phyloP scores from a whole-genome alignment of 1,140 invertebrate species.

The Asbolus verrucosus region DNA sequence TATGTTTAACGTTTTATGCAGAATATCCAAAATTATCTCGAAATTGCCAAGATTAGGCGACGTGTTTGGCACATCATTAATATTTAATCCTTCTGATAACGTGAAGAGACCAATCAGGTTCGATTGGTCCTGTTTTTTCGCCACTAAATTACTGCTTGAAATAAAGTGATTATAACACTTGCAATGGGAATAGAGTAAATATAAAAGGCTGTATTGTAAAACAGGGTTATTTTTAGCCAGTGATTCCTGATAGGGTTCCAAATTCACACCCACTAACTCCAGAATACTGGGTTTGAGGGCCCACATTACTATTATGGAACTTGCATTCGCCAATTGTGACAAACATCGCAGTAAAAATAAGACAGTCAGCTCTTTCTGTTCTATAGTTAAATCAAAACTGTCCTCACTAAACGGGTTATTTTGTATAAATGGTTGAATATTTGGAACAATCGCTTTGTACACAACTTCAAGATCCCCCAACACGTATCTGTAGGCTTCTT shows the following conservation, averaged over 20 bases:
- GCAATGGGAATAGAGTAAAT: constrained; percentile 87
- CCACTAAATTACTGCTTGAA: constrained; percentile 83
- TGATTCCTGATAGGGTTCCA: constrained; percentile 74
- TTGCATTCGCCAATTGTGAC: constrained; percentile 86
- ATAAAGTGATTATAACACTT: constrained; percentile 89
- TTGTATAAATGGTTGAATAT: constrained; percentile 67
- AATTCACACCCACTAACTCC: constrained; percentile 82
- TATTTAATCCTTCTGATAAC: constrained; percentile 67
- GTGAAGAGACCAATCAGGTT: constrained; percentile 71
- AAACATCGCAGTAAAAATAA: constrained; percentile 85
- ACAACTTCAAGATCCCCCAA: constrained; percentile 79
- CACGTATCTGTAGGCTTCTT: constrained; percentile 88
- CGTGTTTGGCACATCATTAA: constrained; percentile 69
- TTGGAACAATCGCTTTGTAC: constrained; percentile 71
- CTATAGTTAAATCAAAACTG: constrained; percentile 72
- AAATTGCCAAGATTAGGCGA: constrained; percentile 85
- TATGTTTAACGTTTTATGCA: constrained; percentile 74
- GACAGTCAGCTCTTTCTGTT: constrained; percentile 76
- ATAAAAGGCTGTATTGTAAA: constrained; percentile 78
- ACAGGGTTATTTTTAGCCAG: constrained; percentile 74
- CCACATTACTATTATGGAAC: constrained; percentile 93
- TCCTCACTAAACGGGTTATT: constrained; percentile 68
- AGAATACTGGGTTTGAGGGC: constrained; percentile 91
- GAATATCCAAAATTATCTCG: constrained; percentile 78
- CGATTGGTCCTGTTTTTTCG: constrained; percentile 70